Conservation (phyloP, 2,113 vertebrate species). For the Xiphophorus hellerii region DNA sequence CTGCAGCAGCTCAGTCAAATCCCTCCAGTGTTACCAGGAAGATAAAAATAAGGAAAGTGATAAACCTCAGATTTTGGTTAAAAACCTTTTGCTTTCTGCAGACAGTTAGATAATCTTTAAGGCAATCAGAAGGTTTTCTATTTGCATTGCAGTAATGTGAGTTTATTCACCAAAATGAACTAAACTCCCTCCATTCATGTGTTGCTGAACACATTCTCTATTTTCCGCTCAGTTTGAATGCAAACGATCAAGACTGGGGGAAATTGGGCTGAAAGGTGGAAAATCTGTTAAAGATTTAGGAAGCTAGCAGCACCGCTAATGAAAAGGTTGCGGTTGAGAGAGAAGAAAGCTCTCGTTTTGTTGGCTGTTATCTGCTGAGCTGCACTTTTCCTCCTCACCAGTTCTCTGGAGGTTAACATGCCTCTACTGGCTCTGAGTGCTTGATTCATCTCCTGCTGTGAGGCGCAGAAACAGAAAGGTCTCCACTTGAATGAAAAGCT, state of each 20-base stretch:
- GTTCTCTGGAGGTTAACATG: constrained; percentile 18
- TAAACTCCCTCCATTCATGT: too few relatives aligned
- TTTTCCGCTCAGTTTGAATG: too few relatives aligned
- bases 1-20: too few relatives aligned
- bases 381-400: constrained; percentile 2
- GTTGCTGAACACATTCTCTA: too few relatives aligned
- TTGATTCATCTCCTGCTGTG: constrained; percentile 69
- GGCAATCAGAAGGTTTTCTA: too few relatives aligned
- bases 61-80: neutral
- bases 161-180: too few relatives aligned
- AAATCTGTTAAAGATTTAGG: neutral
- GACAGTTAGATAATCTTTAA: too few relatives aligned
- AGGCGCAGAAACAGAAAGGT: constrained; percentile 26
- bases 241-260: too few relatives aligned
- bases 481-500: constrained; percentile 4
- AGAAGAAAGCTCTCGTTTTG: neutral
- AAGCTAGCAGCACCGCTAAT: neutral
- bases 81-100: too few relatives aligned
- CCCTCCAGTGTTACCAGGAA: too few relatives aligned
- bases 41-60: too few relatives aligned
- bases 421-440: neutral
- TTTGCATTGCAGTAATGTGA: neutral
- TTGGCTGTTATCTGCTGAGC: neutral
- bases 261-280: neutral
- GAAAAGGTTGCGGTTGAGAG: too few relatives aligned